A percentile compares a stretch with the other conserved stretches of the same genome.
These are phyloP conservation scores for Alloscopus bannaensis DNA, from an alignment of 2,888 invertebrate genomes.

Conservation along the genomic window DNA sequence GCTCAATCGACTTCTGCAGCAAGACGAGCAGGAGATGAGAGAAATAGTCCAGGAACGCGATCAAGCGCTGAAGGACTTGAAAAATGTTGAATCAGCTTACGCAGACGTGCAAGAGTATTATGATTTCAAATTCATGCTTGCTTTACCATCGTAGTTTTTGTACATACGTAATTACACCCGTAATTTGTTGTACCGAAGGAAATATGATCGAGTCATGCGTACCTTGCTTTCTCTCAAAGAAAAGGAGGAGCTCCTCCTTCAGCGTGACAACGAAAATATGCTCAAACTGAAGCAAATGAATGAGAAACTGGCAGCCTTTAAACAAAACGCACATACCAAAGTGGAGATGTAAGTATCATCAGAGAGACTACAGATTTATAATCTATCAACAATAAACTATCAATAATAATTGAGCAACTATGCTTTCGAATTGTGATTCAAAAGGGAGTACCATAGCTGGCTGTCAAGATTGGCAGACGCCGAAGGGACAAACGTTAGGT, in stretches of 20 bases:
- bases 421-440: conserved; percentile 73
- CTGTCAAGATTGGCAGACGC: conserved; percentile 84
- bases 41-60: conserved; percentile 44
- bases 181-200: conserved; percentile 75
- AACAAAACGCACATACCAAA: conserved; percentile 92
- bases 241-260: conserved; percentile 83
- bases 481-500: conserved; percentile 87
- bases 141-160: neutral
- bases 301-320: conserved; percentile 89
- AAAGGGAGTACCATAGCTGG: conserved; percentile 90
- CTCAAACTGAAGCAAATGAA: conserved; percentile 86
- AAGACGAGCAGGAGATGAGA: conserved; percentile 39
- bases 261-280: conserved; percentile 84
- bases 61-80: conserved; percentile 42
- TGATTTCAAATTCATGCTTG: neutral
- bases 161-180: neutral
- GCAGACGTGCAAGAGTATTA: conserved; percentile 45
- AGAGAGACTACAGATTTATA: too few relatives aligned
- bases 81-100: conserved; percentile 51
- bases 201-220: conserved; percentile 82
- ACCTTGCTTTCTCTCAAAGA: conserved; percentile 84
- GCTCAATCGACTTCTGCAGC: conserved; percentile 36
- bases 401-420: too few relatives aligned
- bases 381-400: neutral
- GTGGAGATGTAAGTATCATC: conserved; percentile 88